Evolutionary conservation across 2,797 vertebrate species (phyloP).

Genomic region (Neosilurus hyrtlii): DNA sequence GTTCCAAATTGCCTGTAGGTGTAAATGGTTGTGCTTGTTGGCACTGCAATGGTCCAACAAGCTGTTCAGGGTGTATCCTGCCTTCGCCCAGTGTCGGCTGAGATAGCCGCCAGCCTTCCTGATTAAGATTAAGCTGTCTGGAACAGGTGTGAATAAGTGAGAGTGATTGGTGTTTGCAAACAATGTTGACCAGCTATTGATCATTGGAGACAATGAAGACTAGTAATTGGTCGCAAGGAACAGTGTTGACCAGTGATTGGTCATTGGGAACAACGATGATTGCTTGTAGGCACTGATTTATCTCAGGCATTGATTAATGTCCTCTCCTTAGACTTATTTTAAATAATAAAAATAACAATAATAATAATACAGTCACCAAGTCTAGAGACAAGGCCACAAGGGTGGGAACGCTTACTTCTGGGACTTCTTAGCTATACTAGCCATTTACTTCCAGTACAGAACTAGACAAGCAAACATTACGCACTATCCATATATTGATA

Average conservation of each 20-base stretch:
- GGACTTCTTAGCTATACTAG: background rate
- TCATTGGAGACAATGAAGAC: background rate
- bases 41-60: too few species aligned
- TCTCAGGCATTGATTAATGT: background rate
- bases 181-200: background rate
- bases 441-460: background rate
- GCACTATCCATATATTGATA: background rate
- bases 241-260: background rate
- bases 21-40: too few species aligned
- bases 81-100: too few species aligned
- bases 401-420: background rate
- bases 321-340: too few species aligned
- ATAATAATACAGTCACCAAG: too few species aligned
- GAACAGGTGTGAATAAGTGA: too few species aligned
- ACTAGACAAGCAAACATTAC: background rate
- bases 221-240: background rate
- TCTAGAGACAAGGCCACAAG: too few species aligned
- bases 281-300: background rate
- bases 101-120: too few species aligned
- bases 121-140: too few species aligned
- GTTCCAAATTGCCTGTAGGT: too few species aligned
- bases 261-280: background rate
- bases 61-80: too few species aligned
- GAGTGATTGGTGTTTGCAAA: background rate
- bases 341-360: too few species aligned